These are phyloP conservation scores for Chrysomela aeneicollis DNA, from an alignment of 2,888 invertebrate species.

Conservation along the genomic window DNA sequence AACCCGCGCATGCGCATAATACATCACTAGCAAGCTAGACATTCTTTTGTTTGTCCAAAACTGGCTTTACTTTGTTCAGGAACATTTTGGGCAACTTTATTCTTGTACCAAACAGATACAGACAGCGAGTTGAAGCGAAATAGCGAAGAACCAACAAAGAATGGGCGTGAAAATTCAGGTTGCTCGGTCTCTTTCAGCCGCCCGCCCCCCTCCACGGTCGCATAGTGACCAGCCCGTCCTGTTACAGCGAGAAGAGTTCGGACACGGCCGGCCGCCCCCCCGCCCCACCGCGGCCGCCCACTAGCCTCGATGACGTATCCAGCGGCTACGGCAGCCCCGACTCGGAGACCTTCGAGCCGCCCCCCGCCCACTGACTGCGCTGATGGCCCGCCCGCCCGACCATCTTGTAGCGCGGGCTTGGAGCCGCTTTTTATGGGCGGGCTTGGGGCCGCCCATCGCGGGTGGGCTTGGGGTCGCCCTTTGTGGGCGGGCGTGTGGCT, in stretches of 20 bases:
- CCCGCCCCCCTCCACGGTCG: conserved; percentile 50
- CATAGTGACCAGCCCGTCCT: conserved; percentile 57
- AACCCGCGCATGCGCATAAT: no score
- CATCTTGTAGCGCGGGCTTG: neutral
- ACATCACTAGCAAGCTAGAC: no score
- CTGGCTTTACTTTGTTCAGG: no score
- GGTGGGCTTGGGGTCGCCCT: no score
- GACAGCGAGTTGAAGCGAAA: no score
- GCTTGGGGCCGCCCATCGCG: no score
- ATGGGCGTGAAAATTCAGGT: conserved; percentile 38
- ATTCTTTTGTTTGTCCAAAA: no score
- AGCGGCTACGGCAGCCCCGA: conserved; percentile 84
- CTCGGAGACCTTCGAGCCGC: conserved; percentile 68
- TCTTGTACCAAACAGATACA: no score
- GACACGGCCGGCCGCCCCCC: conserved; percentile 47
- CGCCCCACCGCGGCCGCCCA: conserved; percentile 60
- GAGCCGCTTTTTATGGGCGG: no score
- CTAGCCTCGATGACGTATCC: conserved; percentile 71
- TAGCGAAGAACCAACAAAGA: neutral
- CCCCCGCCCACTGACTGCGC: conserved; percentile 44
- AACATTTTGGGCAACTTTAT: no score
- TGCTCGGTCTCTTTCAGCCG: conserved; percentile 60
- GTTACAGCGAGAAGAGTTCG: conserved; percentile 61
- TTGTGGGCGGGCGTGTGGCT: no score
- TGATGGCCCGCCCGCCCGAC: conserved; percentile 23